Percentiles rank a stretch among this genome's conserved stretches.
Evolutionary conservation across 1,140 invertebrate genomes (phyloP).

Genomic region (Bombus breviceps): DNA sequence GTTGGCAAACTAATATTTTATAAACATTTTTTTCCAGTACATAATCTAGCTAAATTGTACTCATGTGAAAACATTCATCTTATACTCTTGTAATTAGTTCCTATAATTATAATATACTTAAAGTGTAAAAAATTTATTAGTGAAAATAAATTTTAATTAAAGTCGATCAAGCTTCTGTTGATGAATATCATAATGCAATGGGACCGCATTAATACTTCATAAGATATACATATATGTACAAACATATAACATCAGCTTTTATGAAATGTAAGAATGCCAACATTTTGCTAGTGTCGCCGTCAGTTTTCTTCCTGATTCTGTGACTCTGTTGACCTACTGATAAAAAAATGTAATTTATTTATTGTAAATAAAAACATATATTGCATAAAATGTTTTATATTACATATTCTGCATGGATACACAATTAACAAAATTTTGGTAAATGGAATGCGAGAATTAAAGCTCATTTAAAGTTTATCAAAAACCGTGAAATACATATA

Average conservation of each 20-base stretch:
- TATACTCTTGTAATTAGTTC: constrained; percentile 23
- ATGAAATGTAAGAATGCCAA: constrained; percentile 64
- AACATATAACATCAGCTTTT: constrained; percentile 57
- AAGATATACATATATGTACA: constrained; percentile 64
- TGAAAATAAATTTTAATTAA: constrained; percentile 52
- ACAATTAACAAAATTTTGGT: constrained; percentile 18
- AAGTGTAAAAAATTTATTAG: constrained; percentile 10
- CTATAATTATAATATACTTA: constrained; percentile 21
- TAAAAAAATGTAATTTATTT: constrained; percentile 81
- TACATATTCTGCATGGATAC: constrained; percentile 39
- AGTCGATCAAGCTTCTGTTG: constrained; percentile 64
- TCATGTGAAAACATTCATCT: constrained; percentile 2
- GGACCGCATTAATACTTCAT: constrained; percentile 75
- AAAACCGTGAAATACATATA: constrained; percentile 1
- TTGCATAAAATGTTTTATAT: constrained; percentile 72
- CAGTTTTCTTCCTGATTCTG: constrained; percentile 73
- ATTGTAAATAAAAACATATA: constrained; percentile 81
- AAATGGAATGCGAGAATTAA: not conserved
- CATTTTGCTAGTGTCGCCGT: constrained; percentile 70
- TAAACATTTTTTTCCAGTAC: constrained; percentile 55
- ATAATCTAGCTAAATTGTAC: constrained; percentile 10
- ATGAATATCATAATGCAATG: constrained; percentile 71
- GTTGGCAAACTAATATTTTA: constrained; percentile 67
- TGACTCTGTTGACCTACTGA: constrained; percentile 77
- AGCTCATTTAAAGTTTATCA: constrained; percentile 7